Conservation (phyloP, 2,888 invertebrate species). For the Napeogenes sylphis region DNA sequence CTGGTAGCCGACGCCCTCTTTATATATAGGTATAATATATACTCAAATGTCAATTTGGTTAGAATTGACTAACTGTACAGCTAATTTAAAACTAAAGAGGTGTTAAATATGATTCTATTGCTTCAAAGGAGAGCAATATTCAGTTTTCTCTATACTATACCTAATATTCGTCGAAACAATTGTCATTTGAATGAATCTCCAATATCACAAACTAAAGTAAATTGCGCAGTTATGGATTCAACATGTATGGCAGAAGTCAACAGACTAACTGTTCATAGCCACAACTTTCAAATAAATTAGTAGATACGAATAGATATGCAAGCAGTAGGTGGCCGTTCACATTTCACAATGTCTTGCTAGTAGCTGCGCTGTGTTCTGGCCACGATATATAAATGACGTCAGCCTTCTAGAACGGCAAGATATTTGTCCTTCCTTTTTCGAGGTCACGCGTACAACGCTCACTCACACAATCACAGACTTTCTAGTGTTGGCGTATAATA, state of each 20-base stretch:
- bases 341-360: constrained; percentile 72
- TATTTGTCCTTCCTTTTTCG: constrained; percentile 62
- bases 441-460: constrained; percentile 67
- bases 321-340: constrained; percentile 75
- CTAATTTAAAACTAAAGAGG: constrained; percentile 5
- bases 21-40: not conserved
- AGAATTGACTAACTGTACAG: constrained; percentile 15
- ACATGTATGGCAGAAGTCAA: constrained; percentile 71
- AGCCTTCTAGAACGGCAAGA: constrained; percentile 71
- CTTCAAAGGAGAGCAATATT: constrained; percentile 41
- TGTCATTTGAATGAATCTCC: constrained; percentile 67
- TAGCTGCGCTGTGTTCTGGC: constrained; percentile 57
- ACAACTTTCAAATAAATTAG: constrained; percentile 70
- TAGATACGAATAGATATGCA: constrained; percentile 61
- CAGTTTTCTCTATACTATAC: constrained; percentile 66
- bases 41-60: constrained; percentile 14
- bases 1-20: constrained; percentile 27
- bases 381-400: constrained; percentile 67
- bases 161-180: constrained; percentile 72
- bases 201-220: constrained; percentile 61
- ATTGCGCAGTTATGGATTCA: constrained; percentile 63
- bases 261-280: constrained; percentile 71
- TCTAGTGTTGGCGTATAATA: constrained; percentile 37
- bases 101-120: constrained; percentile 28
- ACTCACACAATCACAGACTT: constrained; percentile 61